Conservation (phyloP, 2,888 invertebrate species). For the Parapristionchus giblindavisi region DNA sequence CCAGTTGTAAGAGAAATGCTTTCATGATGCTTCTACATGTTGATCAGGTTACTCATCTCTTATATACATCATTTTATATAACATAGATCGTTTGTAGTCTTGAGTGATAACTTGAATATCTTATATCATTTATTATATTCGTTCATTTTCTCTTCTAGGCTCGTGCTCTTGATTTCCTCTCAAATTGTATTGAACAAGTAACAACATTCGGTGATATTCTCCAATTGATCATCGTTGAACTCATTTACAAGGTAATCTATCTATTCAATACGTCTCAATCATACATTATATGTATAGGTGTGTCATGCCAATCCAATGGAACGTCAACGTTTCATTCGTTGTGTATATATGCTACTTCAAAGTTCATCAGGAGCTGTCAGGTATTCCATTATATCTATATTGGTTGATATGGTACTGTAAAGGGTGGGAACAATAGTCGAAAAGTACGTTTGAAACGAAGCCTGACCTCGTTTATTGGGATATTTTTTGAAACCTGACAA, state of each 20-base stretch:
- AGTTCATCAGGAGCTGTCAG: constrained; percentile 94
- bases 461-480: too few species aligned
- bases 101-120: background rate
- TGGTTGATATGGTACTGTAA: too few species aligned
- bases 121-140: background rate
- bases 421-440: too few species aligned
- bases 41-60: constrained; percentile 76
- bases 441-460: too few species aligned
- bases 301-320: constrained; percentile 96
- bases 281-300: constrained; percentile 75
- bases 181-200: constrained; percentile 90
- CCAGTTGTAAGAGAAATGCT: constrained; percentile 98
- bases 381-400: constrained; percentile 42
- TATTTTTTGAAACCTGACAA: too few species aligned
- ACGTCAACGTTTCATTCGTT: constrained; percentile 94
- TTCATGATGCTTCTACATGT: constrained; percentile 98
- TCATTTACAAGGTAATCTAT: constrained; percentile 96
- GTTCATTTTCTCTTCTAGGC: constrained; percentile 38
- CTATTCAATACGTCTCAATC: background rate
- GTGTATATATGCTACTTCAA: constrained; percentile 95
- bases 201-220: constrained; percentile 91
- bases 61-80: background rate
- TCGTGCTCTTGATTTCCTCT: constrained; percentile 87
- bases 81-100: background rate
- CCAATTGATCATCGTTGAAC: constrained; percentile 96